Percentiles rank a stretch among this genome's conserved stretches.
Evolutionary conservation across 2,113 vertebrate species (phyloP).

Genomic region (Cariama cristata): DNA sequence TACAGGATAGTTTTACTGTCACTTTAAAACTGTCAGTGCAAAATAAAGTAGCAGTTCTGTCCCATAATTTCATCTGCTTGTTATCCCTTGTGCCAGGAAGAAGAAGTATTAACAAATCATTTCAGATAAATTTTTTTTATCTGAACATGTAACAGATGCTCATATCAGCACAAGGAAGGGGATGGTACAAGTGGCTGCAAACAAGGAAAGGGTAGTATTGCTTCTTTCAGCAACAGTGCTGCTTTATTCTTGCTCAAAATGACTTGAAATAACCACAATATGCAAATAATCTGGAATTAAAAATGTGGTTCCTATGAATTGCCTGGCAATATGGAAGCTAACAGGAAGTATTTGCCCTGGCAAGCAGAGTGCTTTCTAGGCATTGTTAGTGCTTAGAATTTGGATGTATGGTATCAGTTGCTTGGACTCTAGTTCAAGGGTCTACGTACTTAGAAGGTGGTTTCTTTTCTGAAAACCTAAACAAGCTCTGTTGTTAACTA

Average conservation of each 20-base stretch:
- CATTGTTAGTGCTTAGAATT: neutral
- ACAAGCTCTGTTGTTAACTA: neutral
- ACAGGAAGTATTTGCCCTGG: neutral
- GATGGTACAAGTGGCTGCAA: neutral
- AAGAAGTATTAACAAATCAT: neutral
- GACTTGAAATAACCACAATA: neutral
- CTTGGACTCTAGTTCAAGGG: neutral
- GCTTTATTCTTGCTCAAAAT: neutral
- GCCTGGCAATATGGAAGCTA: neutral
- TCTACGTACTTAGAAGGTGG: neutral
- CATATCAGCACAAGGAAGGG: neutral
- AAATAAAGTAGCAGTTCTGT: neutral
- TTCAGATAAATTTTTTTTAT: neutral
- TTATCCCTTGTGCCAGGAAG: neutral
- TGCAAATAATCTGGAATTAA: neutral
- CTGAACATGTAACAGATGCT: neutral
- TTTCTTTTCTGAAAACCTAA: neutral
- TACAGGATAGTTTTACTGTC: neutral
- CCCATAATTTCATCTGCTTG: neutral
- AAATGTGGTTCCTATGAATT: neutral
- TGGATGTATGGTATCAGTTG: neutral
- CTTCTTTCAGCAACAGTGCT: neutral
- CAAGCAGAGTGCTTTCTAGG: neutral
- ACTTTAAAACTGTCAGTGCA: neutral
- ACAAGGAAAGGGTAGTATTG: neutral